Conservation (phyloP, 2,888 invertebrate species). For the Drosophila neotestacea region DNA sequence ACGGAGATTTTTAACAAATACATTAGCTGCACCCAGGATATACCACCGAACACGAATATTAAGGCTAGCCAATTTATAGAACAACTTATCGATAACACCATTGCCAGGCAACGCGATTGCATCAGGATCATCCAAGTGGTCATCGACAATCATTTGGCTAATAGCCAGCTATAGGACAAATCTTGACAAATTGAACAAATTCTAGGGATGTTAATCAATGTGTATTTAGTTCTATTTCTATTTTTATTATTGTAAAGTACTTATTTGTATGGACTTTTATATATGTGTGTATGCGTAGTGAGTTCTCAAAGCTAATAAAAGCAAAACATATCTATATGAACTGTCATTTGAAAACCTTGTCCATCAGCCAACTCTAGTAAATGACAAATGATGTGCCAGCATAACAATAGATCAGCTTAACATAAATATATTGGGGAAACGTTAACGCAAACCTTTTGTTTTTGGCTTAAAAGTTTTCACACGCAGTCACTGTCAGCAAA, state of each 20-base stretch:
- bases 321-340: constrained; percentile 35
- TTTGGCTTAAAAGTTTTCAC: constrained; percentile 59
- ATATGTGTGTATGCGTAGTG: constrained; percentile 47
- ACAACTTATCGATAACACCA: constrained; percentile 82
- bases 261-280: constrained; percentile 38
- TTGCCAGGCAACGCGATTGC: constrained; percentile 82
- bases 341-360: constrained; percentile 60
- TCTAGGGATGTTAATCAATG: constrained; percentile 1
- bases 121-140: constrained; percentile 82
- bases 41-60: constrained; percentile 82
- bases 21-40: constrained; percentile 83
- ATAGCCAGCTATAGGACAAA: constrained; percentile 69
- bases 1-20: constrained; percentile 83
- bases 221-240: constrained; percentile 27
- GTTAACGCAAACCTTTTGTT: constrained; percentile 43
- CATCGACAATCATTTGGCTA: constrained; percentile 81
- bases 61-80: constrained; percentile 82
- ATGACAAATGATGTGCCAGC: constrained; percentile 69
- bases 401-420: constrained; percentile 68
- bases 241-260: constrained; percentile 32
- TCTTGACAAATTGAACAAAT: constrained; percentile 2
- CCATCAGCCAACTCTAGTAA: constrained; percentile 43
- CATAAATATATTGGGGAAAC: constrained; percentile 19
- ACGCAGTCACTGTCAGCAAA: constrained; percentile 59
- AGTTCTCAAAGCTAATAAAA: constrained; percentile 61